Evolutionary conservation across 2,888 invertebrate species (phyloP), one percentile per base, ranked within the genome.

Genomic region (Cyaniris semiargus): DNA sequence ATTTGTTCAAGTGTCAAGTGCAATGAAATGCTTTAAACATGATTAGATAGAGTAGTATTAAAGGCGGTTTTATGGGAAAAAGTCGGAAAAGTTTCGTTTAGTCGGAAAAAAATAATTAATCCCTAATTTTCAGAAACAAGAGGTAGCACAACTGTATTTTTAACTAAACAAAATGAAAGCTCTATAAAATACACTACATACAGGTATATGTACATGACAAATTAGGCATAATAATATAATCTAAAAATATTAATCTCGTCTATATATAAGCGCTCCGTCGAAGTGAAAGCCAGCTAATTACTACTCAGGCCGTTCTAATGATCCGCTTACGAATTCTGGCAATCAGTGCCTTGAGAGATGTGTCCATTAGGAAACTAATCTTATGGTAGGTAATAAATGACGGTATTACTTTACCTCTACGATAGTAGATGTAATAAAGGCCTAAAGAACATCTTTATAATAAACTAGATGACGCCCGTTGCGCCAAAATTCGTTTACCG

Each of bases 1-100:
- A 66, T 31, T 66, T 66, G 66, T 31, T 66, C 66, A 15, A 1
- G 76, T 58, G 23, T 60, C 48, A 76, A 76, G 60, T 71, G 75
- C 74, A 70, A 75, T 70, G 77, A 76, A 21, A 70, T 70, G 56
- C 44, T 34, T 10, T 7, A 44, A 76, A 53, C 8, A 18, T 58
- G 5, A 58, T 58, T n/a, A 21, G 53, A 15, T 48, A 53, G 5
- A 48, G 15, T 15, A 18, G 10, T 44, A 44, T 10, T 44, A 44
- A 44, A 53, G 53, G 18, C 5, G 3, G 53, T 53, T 53, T 53
- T 53, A 18, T 53, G 4, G 44, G 10, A 44, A 44, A 44, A 44
- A 44, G 10, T 18, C 18, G 4, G 18, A 18, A 18, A 53, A 5
- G 15, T 15, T 48, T 53, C 15, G n/a, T n/a, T n/a, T n/a, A n/a